These are phyloP conservation scores for Apodemia hepburni DNA, from an alignment of 2,888 invertebrate genomes.

Conservation along the genomic window DNA sequence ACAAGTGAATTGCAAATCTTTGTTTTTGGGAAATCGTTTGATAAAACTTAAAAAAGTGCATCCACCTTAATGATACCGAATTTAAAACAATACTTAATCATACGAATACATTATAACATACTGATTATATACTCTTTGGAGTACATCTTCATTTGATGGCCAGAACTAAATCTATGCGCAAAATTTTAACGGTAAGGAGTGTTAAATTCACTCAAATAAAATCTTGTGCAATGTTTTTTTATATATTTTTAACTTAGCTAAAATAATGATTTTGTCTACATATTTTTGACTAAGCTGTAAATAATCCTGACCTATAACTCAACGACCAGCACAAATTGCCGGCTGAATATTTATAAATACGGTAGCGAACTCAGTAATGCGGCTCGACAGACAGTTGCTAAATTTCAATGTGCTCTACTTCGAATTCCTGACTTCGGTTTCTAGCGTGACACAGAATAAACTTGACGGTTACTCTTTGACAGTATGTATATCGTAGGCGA, in stretches of 20 bases:
- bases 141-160: too few relatives aligned
- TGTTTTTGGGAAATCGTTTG: too few relatives aligned
- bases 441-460: slow-evolving; percentile 52
- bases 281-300: slow-evolving; percentile 51
- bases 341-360: slow-evolving; percentile 72
- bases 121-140: too few relatives aligned
- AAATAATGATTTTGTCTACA: slow-evolving; percentile 33
- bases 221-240: too few relatives aligned
- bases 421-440: slow-evolving; percentile 57
- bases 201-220: too few relatives aligned
- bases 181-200: too few relatives aligned
- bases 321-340: slow-evolving; percentile 55
- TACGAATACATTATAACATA: too few relatives aligned
- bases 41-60: too few relatives aligned
- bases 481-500: slow-evolving; percentile 32
- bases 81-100: too few relatives aligned
- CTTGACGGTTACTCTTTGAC: slow-evolving; percentile 41
- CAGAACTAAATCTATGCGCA: too few relatives aligned
- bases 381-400: slow-evolving; percentile 74
- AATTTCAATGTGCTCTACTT: slow-evolving; percentile 76
- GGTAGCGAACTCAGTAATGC: slow-evolving; percentile 63
- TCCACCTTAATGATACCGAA: too few relatives aligned
- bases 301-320: slow-evolving; percentile 59
- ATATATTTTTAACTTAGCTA: background rate
- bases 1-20: too few relatives aligned